These are phyloP conservation scores for Pelobates cultripes DNA, from an alignment of 2,797 vertebrate species.

Conservation along the genomic window DNA sequence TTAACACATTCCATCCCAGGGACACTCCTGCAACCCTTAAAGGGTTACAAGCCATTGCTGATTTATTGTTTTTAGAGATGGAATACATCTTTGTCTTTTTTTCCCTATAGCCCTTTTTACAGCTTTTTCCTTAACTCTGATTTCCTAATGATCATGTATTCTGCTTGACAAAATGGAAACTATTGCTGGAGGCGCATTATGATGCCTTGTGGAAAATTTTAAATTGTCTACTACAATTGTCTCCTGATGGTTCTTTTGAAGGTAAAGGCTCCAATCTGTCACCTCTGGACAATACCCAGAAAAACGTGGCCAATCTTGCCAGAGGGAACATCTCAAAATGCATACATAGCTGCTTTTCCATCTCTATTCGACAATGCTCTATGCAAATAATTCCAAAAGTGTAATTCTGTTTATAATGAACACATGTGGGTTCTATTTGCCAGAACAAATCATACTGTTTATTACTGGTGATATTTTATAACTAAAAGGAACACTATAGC, in stretches of 20 bases:
- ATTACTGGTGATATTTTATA: neutral
- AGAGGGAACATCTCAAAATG: constrained; percentile 31
- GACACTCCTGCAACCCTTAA: too few relatives aligned
- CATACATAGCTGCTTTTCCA: constrained; percentile 34
- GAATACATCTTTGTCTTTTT: neutral
- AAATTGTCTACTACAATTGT: constrained; percentile 10
- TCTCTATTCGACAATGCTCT: neutral
- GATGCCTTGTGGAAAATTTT: constrained; percentile 37
- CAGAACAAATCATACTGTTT: neutral
- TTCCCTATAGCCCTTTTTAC: neutral
- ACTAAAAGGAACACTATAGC: too few relatives aligned
- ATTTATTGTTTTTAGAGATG: too few relatives aligned
- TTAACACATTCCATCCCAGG: too few relatives aligned
- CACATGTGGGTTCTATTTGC: constrained; percentile 28
- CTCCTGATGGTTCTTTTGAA: constrained; percentile 43
- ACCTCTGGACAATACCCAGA: constrained; percentile 39
- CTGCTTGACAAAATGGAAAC: constrained; percentile 15
- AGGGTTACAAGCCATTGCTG: too few relatives aligned
- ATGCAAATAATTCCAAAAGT: constrained; percentile 32
- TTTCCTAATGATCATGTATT: constrained; percentile 21
- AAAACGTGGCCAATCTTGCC: constrained; percentile 38
- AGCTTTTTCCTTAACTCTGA: neutral
- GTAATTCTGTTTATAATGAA: constrained; percentile 1
- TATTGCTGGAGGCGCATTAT: constrained; percentile 32
- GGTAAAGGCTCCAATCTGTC: constrained; percentile 53